Evolutionary conservation across 2,113 vertebrate species (phyloP), one percentile per base, ranked within the genome.

Genomic region (Alligator sinensis): DNA sequence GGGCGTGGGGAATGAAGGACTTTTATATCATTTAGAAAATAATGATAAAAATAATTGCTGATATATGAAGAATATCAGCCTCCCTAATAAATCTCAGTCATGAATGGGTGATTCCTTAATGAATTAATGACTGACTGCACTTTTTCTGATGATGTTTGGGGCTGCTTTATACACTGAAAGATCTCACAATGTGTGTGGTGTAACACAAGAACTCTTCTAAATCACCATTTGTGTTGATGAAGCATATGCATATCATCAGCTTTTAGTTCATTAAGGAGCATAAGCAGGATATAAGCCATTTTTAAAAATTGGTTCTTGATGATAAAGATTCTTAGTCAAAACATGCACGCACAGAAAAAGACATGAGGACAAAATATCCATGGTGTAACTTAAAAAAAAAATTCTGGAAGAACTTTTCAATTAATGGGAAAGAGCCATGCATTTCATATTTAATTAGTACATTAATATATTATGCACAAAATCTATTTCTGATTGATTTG

Each of bases 221-320:
- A 72, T 90, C 72, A 68, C 60, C 91, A 87, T 86, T 79, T 90
- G 2, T 63, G 72, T 88, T 95, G 90, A 95, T 94, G 92, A 91
- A 96, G 93, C 38, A 86, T 5, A 91, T 34, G 70, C 70, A 80
- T 27, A 84, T 80, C 19, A 80, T 80, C 74, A 92, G 77, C 47
- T 92, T 94, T 59, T n/a, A 84, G 62, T 62, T 96, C 78, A 82
- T 82, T 88, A 94, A 95, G 61, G 60, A 92, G 74, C 2, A 4
- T 38, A 83, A 77, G 79, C 38, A 82, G 34, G 8, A 57, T 96
- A 89, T 17, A 5, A 92, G 64, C 2, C 59, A 58, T 68, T 28
- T 2, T 21, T 57, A 2, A 15, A 19, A 25, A 80, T 25, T 79
- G 83, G 5, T 61, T 74, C 60, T 86, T 94, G 28, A 18, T 19